Percentiles rank a stretch among this genome's conserved stretches.
phyloP scores from a whole-genome alignment of 2,797 vertebrate genomes.

The Microchirus variegatus region DNA sequence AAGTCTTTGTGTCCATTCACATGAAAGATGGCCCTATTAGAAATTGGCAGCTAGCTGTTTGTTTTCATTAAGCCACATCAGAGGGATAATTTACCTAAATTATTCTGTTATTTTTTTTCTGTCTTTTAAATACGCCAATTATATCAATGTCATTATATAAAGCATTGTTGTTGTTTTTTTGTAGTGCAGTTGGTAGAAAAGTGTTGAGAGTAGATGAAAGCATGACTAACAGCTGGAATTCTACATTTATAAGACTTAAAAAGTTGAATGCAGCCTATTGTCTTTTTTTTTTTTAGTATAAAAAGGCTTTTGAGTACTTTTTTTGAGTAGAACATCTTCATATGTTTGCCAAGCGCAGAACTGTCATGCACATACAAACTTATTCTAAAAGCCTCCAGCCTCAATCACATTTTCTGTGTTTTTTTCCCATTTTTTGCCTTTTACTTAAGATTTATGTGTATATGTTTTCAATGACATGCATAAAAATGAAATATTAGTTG shows the following conservation, averaged over 20 bases:
- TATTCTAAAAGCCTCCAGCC: neutral
- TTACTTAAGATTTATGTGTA: too few relatives aligned
- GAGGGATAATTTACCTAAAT: constrained; percentile 81
- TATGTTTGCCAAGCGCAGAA: neutral
- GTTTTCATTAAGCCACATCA: constrained; percentile 80
- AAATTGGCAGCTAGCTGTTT: constrained; percentile 72
- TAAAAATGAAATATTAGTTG: too few relatives aligned
- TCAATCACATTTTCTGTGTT: too few relatives aligned
- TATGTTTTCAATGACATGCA: too few relatives aligned
- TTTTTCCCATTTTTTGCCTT: too few relatives aligned
- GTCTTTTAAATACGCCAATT: constrained; percentile 52
- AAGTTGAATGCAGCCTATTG: accelerated
- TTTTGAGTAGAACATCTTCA: neutral
- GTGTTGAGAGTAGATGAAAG: constrained; percentile 9
- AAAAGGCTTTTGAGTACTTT: neutral
- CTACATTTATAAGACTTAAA: neutral
- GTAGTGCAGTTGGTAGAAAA: constrained; percentile 9
- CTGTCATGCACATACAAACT: neutral
- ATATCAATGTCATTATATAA: constrained; percentile 25
- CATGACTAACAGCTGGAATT: neutral
- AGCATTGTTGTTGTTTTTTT: constrained; percentile 30
- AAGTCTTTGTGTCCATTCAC: constrained; percentile 80
- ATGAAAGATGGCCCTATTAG: constrained; percentile 79
- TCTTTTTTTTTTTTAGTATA: neutral
- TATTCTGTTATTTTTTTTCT: constrained; percentile 66